Evolutionary conservation across 2,888 invertebrate species (phyloP).

Genomic region (Lamproptera curius): DNA sequence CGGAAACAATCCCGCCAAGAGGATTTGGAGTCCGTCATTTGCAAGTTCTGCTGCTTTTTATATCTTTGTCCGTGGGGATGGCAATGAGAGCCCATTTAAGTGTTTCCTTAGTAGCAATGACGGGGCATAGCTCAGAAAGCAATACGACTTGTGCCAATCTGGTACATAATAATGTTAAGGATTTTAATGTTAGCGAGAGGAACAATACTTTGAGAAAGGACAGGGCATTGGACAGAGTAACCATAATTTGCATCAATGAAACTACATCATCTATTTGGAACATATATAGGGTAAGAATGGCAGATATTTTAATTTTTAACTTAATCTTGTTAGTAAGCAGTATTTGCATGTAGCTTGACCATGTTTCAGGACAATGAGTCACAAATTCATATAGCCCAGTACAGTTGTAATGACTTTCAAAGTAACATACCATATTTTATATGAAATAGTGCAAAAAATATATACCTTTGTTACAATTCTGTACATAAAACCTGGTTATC

Average conservation of each 20-base stretch:
- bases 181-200: neutral
- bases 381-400: too few relatives aligned
- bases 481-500: too few relatives aligned
- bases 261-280: conserved; percentile 27
- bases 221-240: too few relatives aligned
- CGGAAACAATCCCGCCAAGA: conserved; percentile 29
- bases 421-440: too few relatives aligned
- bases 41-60: conserved; percentile 46
- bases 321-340: too few relatives aligned
- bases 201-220: neutral
- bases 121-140: conserved; percentile 26
- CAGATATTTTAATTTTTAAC: too few relatives aligned
- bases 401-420: too few relatives aligned
- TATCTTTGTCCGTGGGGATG: conserved; percentile 40
- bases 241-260: conserved; percentile 2
- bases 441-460: too few relatives aligned
- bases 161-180: neutral
- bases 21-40: conserved; percentile 49
- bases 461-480: too few relatives aligned
- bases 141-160: neutral
- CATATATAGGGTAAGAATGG: conserved; percentile 49
- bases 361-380: too few relatives aligned
- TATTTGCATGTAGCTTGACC: too few relatives aligned
- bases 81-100: conserved; percentile 30
- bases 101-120: conserved; percentile 54